A percentile compares a stretch with the other conserved stretches of the same genome.
phyloP scores from a whole-genome alignment of 37 sponge, comb jelly and placozoan genomes.

The Lycopodina hypogea region DNA sequence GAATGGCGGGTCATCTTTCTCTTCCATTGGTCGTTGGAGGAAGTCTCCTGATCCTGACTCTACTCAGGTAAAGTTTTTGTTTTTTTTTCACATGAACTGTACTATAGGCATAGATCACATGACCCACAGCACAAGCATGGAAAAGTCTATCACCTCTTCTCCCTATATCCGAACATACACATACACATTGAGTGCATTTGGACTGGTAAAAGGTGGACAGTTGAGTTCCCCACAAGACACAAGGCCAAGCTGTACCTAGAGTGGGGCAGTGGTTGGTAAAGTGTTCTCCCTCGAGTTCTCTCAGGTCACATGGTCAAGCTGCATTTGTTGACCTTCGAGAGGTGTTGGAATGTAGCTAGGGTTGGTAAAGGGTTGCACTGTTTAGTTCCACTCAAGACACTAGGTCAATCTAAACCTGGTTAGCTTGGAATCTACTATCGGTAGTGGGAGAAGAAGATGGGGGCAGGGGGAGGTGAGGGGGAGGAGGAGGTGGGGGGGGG shows the following conservation, averaged over 20 bases:
- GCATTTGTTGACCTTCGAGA: no score
- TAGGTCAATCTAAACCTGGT: no score
- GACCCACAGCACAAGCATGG: slow-evolving; percentile 12
- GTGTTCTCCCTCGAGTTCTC: no score
- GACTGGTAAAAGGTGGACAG: no score
- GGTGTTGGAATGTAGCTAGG: no score
- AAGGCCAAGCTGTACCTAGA: slow-evolving; percentile 22
- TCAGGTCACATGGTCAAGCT: no score
- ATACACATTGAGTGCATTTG: no score
- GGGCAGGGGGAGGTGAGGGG: not conserved
- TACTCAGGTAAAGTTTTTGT: slow-evolving; percentile 24
- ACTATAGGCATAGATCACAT: slow-evolving; percentile 6
- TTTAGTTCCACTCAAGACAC: not conserved
- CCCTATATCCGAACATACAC: not conserved
- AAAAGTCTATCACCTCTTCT: slow-evolving; percentile 9
- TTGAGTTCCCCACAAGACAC: slow-evolving; percentile 21
- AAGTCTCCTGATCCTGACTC: slow-evolving; percentile 11
- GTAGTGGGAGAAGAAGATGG: not conserved
- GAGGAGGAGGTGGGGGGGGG: not conserved
- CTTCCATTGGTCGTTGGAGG: not conserved
- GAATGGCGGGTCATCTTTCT: slow-evolving; percentile 9
- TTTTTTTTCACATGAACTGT: slow-evolving; percentile 14
- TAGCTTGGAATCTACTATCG: not conserved
- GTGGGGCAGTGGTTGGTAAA: no score
- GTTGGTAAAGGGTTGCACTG: no score